Base-by-base conservation (phyloP, 2,113 vertebrate species). In the Paralichthys olivaceus region DNA sequence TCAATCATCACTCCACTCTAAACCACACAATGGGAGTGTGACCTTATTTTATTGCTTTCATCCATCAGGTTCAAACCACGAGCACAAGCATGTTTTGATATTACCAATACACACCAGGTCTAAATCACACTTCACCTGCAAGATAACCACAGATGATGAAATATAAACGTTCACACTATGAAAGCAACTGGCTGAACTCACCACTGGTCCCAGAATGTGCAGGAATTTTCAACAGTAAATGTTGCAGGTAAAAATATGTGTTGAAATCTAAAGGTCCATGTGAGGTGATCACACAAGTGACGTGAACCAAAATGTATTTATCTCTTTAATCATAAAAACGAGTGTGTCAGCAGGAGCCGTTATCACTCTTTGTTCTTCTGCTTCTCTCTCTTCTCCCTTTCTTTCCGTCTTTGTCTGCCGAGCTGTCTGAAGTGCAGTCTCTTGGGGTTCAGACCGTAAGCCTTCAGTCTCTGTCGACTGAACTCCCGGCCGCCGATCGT, bases 401-500 rank as follows among this genome's bases (percentile, higher is more conserved):
- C 84, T 84, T 92, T 94, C 7, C 89, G 80, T 70, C 54, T 93
- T 34, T 94, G 91, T 7, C 88, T 82, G 77, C 92, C 93, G 2
- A 96, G 90, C 92, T 96, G 96, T 69, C 93, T 95, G 90, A 95
- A 96, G 79, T 92, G 93, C 53, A 97, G 86, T 75, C 94, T 93
- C 84, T 95, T 96, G 23, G 96, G 95, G 87, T 98, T 97, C 63
- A 98, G 93, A 2, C 97, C 96, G 0, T 96, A 98, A 0, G 97
- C 96, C 81, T 91, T 94, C 66, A 98, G 93, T 77, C 97, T 93
- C 85, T 95, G 93, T 43, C 87, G 87, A 49, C 95, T 97, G 89
- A 98, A 97, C 78, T 95, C 94, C 0, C 32, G 83, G 11, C 95
- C 95, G 0, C 95, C 94, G 0, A 97, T 89, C 0, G 76, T 94